Evolutionary conservation across 2,888 invertebrate genomes (phyloP), one percentile per base, ranked within the genome.

Genomic region (Colletes collaris): DNA sequence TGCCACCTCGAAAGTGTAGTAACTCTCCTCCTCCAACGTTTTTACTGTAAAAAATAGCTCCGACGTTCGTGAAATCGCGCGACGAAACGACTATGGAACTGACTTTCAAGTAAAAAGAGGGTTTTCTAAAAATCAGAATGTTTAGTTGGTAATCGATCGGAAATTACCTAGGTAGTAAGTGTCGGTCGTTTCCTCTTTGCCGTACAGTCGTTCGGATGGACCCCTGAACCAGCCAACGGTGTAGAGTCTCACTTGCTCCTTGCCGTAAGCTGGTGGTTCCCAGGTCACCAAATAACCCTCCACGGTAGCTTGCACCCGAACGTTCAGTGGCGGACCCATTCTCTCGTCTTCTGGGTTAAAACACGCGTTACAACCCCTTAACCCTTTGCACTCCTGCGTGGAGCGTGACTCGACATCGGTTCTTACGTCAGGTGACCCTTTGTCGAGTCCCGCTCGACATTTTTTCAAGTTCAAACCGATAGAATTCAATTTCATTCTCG

Each of bases 251-350:
- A 96, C 92, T 53, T 93, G 93, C 44, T 95, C 94, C 77, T 93
- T 92, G 0, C 95, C 95, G 74, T 94, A 94, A 40, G 93, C 93
- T 0, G 97, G 96, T 71, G 95, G 95, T 78, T 95, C 94, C 97
- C 97, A 97, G 75, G 95, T 95, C 56, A 98, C 95, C 70, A 96
- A 93, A 92, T 97, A 96, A 40, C 97, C 97, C 79, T 96, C 96
- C 66, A 95, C 95, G 59, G 96, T 95, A 74, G 95, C 94, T 44
- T 95, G 94, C 67, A 96, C 96, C 68, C 95, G 95, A 71, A 98
- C 95, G 91, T 97, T 96, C 89, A 94, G 93, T 4, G 96, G 96
- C 68, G 95, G 94, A 59, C 95, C 94, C 84, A 95, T 94, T 85
- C 92, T 93, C 60, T 94, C 94, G 79, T 91, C 84, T 56, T 88